Evolutionary conservation across 2,888 invertebrate species (phyloP).

Genomic region (Gymnoscelis rufifasciata): DNA sequence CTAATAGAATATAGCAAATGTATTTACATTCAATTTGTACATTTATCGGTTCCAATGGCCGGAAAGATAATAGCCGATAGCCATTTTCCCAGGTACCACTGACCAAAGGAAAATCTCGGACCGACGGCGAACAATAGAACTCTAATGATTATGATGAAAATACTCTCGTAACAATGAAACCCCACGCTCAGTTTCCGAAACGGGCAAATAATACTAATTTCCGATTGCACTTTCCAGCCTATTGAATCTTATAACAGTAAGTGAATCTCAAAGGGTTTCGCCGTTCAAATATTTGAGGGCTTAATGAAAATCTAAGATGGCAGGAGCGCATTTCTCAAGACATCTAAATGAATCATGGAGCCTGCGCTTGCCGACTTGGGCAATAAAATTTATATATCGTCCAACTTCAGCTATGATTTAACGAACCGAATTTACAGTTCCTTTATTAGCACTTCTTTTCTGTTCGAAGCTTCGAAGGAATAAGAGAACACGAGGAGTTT

Average conservation of each 20-base stretch:
- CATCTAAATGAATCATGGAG: constrained; percentile 65
- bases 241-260: constrained; percentile 30
- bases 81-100: constrained; percentile 1
- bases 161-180: constrained; percentile 10
- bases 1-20: no score
- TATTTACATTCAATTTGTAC: no score
- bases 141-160: constrained; percentile 8
- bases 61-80: constrained; percentile 4
- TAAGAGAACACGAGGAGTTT: neutral
- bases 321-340: constrained; percentile 56
- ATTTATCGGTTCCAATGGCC: neutral
- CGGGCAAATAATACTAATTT: constrained; percentile 22
- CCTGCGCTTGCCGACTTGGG: constrained; percentile 53
- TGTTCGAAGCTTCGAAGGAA: constrained; percentile 15
- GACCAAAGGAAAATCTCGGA: neutral
- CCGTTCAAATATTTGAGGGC: constrained; percentile 66
- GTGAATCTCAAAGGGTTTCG: constrained; percentile 29
- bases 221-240: constrained; percentile 29
- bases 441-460: constrained; percentile 53
- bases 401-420: constrained; percentile 71
- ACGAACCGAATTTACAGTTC: constrained; percentile 60
- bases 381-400: constrained; percentile 69
- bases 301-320: constrained; percentile 70
- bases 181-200: constrained; percentile 6
- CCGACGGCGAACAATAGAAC: constrained; percentile 4